Evolutionary conservation across 2,888 invertebrate species (phyloP), one percentile per base, ranked within the genome.

Genomic region (Diplolepis rosae): DNA sequence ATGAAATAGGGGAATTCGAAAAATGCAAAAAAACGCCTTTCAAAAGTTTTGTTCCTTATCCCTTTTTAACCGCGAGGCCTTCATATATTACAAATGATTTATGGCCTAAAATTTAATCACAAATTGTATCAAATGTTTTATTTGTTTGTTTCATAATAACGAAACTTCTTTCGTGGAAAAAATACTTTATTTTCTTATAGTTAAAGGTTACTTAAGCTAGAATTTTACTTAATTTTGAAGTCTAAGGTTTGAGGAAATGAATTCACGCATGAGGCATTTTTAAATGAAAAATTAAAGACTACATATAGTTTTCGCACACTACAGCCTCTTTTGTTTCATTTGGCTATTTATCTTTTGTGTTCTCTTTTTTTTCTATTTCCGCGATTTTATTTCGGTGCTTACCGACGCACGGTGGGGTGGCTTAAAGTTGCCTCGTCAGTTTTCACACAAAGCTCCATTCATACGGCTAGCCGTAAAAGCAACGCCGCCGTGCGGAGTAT

Each of bases 371-470:
- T 22, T 30, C 65, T 56, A 65, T 61, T 50, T 51, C 51, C 67
- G 51, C 72, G 51, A 77, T 81, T 83, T 82, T 84, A 84, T 84
- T 83, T 84, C 77, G 76, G 84, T 78, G 77, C 77, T 73, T 76
- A 74, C 74, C 54, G 74, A 78, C 73, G n/a, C n/a, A n/a, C n/a
- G n/a, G n/a, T n/a, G n/a, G n/a, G 73, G 74, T 72, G 76, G 77
- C 72, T 77, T 72, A 70, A 68, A 76, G 61, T 22, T 7, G 24
- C 61, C 35, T 24, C 61, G 24, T 39, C 39, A 39, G 35, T 13
- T 24, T 67, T 65, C 71, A 74, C 77, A 83, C 82, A 84, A 82
- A 82, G 83, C 80, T 77, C 79, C 83, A 84, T 83, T 83, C 83
- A 83, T 83, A 77, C 76, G 74, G 61, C 61, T 71, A 68, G 35